These are phyloP conservation scores for Grantiella picta DNA, from an alignment of 2,113 vertebrate species.

Conservation along the genomic window DNA sequence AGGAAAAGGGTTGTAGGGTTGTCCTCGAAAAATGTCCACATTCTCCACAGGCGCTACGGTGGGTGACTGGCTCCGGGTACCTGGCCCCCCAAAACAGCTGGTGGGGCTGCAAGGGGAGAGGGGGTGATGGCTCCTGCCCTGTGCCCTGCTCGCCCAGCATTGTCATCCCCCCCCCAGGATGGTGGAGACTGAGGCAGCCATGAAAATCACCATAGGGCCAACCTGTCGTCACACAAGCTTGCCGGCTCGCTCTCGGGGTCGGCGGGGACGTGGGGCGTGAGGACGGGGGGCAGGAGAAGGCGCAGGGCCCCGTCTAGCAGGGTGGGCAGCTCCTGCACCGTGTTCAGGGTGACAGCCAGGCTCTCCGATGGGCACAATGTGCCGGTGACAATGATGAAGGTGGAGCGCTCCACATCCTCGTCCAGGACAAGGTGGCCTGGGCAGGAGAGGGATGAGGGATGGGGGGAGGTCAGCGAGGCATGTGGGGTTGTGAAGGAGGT, in stretches of 20 bases:
- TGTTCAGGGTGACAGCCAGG: constrained; percentile 84
- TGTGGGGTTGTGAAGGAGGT: no score
- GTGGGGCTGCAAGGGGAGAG: constrained; percentile 77
- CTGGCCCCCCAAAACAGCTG: constrained; percentile 84
- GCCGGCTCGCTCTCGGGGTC: constrained; percentile 77
- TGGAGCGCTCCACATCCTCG: constrained; percentile 84
- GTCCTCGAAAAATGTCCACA: constrained; percentile 79
- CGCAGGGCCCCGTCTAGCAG: constrained; percentile 85
- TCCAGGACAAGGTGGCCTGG: constrained; percentile 92
- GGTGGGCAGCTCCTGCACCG: constrained; percentile 85
- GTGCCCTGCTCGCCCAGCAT: rapidly evolving
- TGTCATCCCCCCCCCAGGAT: not conserved
- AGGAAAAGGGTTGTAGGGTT: constrained; percentile 82
- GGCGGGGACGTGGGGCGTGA: constrained; percentile 76
- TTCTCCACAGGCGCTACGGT: constrained; percentile 53
- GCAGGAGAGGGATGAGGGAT: not conserved
- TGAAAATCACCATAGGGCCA: constrained; percentile 84
- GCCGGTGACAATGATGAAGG: constrained; percentile 85
- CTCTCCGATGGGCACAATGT: constrained; percentile 81
- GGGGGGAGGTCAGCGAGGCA: not conserved
- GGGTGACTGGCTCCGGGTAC: constrained; percentile 20
- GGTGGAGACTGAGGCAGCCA: constrained; percentile 71
- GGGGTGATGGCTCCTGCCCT: not conserved
- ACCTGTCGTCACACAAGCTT: constrained; percentile 88
- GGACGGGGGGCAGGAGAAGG: constrained; percentile 81